Evolutionary conservation across 2,888 invertebrate genomes (phyloP), one percentile per base, ranked within the genome.

Genomic region (Acanthosepion lycidas): DNA sequence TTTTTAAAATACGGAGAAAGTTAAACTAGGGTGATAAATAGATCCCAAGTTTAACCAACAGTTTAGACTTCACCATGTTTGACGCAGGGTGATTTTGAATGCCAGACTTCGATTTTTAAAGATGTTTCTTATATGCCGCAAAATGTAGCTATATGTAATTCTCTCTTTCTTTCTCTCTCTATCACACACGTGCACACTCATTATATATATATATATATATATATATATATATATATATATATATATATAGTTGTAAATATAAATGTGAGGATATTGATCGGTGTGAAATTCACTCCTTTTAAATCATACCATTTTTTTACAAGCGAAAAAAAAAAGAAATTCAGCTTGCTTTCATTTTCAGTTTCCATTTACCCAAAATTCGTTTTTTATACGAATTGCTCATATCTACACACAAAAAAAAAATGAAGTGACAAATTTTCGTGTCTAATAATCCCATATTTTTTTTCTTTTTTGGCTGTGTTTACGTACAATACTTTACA

Each of bases 401-500:
- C 9, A 78, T 15, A 33, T n/a, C 33, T 18, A n/a, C 78, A 33
- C 78, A 78, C 28, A 78, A n/a, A 55, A 55, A 15, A 18, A 59
- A 59, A 20, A 59, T 2, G 4, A 59, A 59, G 23, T 59, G 59
- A 59, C n/a, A 33, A 78, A n/a, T 78, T 78, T 78, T 15, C n/a
- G n/a, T 78, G 78, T 78, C 78, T 78, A n/a, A 78, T 78, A n/a
- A 78, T n/a, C 8, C 78, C n/a, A 6, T 78, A 8, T n/a, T 78
- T 78, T 9, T n/a, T 78, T 78, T 78, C 23, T n/a, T n/a, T 33
- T n/a, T 78, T 78, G 78, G 78, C 78, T 78, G 78, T 78, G 78
- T 78, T 78, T 78, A 78, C 78, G 78, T 78, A 78, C 78, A 78
- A 78, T 78, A 78, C n/a, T 78, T 78, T 78, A 78, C 78, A 78